A percentile compares a stretch with the other conserved stretches of the same genome.
Evolutionary conservation across 2,888 invertebrate genomes (phyloP).

Genomic region (Luperina testacea): DNA sequence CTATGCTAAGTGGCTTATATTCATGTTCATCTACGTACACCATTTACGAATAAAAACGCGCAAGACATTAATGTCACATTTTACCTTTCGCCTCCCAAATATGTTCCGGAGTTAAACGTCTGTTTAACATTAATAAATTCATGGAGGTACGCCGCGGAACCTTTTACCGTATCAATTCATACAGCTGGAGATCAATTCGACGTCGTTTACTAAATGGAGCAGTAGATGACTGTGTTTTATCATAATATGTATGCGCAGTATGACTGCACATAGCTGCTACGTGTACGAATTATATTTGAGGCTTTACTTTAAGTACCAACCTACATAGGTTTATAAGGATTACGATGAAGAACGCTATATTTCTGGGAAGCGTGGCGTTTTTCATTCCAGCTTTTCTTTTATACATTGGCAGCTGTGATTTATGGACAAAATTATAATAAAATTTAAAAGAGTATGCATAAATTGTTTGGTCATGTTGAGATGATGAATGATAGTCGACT

Average conservation of each 20-base stretch:
- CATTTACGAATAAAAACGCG: neutral
- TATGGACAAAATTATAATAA: constrained; percentile 1
- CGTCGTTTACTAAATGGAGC: constrained; percentile 36
- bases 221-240: constrained; percentile 41
- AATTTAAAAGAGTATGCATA: neutral
- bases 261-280: constrained; percentile 5
- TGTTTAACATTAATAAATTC: constrained; percentile 56
- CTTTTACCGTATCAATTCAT: constrained; percentile 41
- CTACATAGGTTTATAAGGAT: constrained; percentile 7
- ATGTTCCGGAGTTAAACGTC: constrained; percentile 38
- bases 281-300: neutral
- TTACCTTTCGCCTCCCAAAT: constrained; percentile 41
- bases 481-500: neutral
- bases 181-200: constrained; percentile 49
- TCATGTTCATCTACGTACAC: no score
- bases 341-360: neutral
- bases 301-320: constrained; percentile 4
- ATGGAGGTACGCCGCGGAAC: constrained; percentile 34
- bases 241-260: constrained; percentile 34
- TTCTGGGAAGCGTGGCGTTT: neutral
- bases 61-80: constrained; percentile 31
- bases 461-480: neutral
- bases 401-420: constrained; percentile 13
- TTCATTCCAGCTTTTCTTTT: neutral
- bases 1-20: no score